Percentiles rank a stretch among this genome's conserved stretches.
Conservation (phyloP, 2,888 invertebrate genomes). For the Hofmannophila pseudospretella region DNA sequence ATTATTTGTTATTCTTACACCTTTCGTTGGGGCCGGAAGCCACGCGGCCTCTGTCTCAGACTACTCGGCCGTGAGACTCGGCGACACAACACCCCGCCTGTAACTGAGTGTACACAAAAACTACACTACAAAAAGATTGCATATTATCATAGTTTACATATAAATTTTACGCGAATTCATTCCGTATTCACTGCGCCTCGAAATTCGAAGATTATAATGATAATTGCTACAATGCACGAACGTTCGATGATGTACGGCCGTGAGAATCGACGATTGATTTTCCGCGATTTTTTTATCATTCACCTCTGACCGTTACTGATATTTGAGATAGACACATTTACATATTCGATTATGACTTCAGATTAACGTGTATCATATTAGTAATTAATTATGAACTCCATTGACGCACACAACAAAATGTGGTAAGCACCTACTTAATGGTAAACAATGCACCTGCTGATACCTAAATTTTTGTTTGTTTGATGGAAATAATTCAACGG, state of each 20-base stretch:
- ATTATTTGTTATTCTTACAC: constrained; percentile 79
- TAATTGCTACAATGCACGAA: constrained; percentile 71
- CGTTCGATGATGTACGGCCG: constrained; percentile 69
- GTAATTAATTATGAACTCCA: background rate
- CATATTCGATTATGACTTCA: constrained; percentile 39
- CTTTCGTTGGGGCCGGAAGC: constrained; percentile 72
- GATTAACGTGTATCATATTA: constrained; percentile 3
- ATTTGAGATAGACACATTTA: constrained; percentile 35
- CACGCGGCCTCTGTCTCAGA: constrained; percentile 74
- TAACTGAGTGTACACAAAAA: constrained; percentile 47
- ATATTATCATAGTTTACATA: constrained; percentile 77
- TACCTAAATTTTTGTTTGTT: no score
- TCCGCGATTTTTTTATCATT: constrained; percentile 56
- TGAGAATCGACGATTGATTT: constrained; percentile 72
- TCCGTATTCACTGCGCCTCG: constrained; percentile 64
- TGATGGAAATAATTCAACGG: no score
- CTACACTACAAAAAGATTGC: constrained; percentile 54
- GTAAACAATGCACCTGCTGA: no score
- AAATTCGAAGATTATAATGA: constrained; percentile 71
- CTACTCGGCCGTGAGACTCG: constrained; percentile 72
- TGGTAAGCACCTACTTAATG: no score
- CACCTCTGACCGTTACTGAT: constrained; percentile 47
- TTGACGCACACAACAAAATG: no score
- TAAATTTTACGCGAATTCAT: constrained; percentile 76
- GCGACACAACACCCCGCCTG: constrained; percentile 49